These are phyloP conservation scores for Bembecia ichneumoniformis DNA, from an alignment of 2,888 invertebrate genomes.

Conservation along the genomic window DNA sequence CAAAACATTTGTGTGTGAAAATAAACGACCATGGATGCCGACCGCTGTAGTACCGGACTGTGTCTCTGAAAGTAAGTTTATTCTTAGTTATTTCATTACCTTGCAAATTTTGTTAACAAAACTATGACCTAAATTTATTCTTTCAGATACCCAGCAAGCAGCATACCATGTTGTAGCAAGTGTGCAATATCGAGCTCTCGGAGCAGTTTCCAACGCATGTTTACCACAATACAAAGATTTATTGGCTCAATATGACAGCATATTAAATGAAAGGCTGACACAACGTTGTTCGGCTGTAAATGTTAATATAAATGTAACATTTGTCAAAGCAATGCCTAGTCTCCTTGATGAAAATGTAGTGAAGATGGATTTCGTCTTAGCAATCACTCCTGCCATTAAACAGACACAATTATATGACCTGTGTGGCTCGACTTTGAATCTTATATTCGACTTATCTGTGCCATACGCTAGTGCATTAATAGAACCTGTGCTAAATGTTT, in stretches of 20 bases:
- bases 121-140: background rate
- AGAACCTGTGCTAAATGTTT: conserved; percentile 89
- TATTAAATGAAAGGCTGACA: conserved; percentile 85
- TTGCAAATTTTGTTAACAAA: background rate
- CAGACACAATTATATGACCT: conserved; percentile 95
- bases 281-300: conserved; percentile 95
- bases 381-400: conserved; percentile 88
- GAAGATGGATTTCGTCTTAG: conserved; percentile 90
- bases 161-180: conserved; percentile 91
- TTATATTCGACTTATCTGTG: conserved; percentile 94
- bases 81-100: background rate
- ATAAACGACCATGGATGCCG: conserved; percentile 87
- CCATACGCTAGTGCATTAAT: conserved; percentile 93
- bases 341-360: conserved; percentile 89
- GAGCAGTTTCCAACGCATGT: conserved; percentile 88
- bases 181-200: conserved; percentile 89
- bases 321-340: conserved; percentile 85
- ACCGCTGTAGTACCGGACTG: conserved; percentile 94
- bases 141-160: conserved; percentile 90
- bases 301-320: conserved; percentile 94
- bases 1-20: conserved; percentile 89
- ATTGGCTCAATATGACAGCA: conserved; percentile 83
- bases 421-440: conserved; percentile 92
- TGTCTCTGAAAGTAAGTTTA: conserved; percentile 85
- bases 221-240: conserved; percentile 88